phyloP scores from a whole-genome alignment of 37 sponge, comb jelly and placozoan species.

The Corticium candelabrum region DNA sequence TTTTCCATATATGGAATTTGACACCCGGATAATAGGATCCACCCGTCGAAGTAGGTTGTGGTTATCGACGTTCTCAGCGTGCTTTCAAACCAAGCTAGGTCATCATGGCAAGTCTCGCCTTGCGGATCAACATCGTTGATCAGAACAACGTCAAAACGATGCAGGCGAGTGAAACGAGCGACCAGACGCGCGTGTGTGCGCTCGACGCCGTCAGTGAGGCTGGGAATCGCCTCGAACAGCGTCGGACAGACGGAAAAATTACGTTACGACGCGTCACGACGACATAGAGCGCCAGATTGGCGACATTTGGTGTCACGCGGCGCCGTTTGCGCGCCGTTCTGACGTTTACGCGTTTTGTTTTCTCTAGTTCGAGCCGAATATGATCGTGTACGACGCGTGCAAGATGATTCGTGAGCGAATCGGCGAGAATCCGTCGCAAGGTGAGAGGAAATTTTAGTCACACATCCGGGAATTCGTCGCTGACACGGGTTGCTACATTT shows the following conservation, averaged over 20 bases:
- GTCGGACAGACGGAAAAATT: no score
- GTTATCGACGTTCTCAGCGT: conserved; percentile 53
- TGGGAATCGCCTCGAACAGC: no score
- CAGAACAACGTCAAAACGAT: conserved; percentile 85
- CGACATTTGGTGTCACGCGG: no score
- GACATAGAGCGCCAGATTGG: no score
- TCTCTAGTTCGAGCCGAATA: conserved; percentile 81
- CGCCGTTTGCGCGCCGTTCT: not conserved
- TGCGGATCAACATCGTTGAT: conserved; percentile 76
- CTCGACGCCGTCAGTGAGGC: no score
- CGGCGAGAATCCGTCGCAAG: conserved; percentile 19
- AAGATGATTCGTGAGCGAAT: conserved; percentile 72
- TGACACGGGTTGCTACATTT: no score
- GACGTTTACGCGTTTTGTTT: not conserved
- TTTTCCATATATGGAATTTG: no score
- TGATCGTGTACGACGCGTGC: conserved; percentile 87
- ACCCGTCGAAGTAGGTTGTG: no score
- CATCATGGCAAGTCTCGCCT: conserved; percentile 47
- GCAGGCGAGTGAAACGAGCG: conserved; percentile 37
- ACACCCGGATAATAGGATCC: no score
- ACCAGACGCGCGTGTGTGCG: no score
- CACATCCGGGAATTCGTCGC: no score
- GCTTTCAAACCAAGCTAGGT: conserved; percentile 49
- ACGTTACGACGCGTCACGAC: no score
- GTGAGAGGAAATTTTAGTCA: conserved; percentile 39